phyloP scores from a whole-genome alignment of 2,113 vertebrate species.

The Rhea americana region DNA sequence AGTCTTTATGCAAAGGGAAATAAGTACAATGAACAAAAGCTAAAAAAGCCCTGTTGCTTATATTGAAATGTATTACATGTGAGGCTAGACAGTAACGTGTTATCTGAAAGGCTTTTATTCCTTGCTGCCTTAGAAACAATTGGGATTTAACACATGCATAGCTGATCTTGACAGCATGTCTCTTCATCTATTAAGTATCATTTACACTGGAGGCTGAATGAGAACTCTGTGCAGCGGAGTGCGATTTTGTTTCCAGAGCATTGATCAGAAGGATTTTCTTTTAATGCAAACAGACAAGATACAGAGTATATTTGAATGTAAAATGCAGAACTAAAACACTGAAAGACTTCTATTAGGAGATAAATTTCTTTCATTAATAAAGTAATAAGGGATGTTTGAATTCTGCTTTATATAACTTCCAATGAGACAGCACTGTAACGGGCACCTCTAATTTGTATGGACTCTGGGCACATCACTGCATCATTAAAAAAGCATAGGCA shows the following conservation, averaged over 20 bases:
- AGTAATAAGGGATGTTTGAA: not conserved
- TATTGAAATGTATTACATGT: not conserved
- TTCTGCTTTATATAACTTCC: not conserved
- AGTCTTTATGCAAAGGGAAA: not conserved
- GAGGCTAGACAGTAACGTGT: not conserved
- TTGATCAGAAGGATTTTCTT: constrained; percentile 45
- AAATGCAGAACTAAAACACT: not conserved
- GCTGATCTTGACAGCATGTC: constrained; percentile 2
- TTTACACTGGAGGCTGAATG: constrained; percentile 2
- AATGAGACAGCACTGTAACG: not conserved
- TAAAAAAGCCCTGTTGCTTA: not conserved
- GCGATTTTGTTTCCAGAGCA: constrained; percentile 2
- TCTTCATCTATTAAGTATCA: constrained; percentile 42
- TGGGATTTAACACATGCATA: constrained; percentile 17
- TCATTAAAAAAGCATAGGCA: not conserved
- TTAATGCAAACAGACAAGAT: constrained; percentile 45
- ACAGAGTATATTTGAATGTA: constrained; percentile 6
- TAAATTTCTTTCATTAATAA: constrained; percentile 20
- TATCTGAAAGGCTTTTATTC: constrained; percentile 32
- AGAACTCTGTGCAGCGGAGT: not conserved
- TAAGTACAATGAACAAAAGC: not conserved
- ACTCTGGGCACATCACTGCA: not conserved
- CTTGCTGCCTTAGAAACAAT: constrained; percentile 14
- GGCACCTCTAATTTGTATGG: not conserved
- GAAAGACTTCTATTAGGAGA: not conserved